These are phyloP conservation scores for Plutella xylostella DNA, from an alignment of 2,888 invertebrate species.

Conservation along the genomic window DNA sequence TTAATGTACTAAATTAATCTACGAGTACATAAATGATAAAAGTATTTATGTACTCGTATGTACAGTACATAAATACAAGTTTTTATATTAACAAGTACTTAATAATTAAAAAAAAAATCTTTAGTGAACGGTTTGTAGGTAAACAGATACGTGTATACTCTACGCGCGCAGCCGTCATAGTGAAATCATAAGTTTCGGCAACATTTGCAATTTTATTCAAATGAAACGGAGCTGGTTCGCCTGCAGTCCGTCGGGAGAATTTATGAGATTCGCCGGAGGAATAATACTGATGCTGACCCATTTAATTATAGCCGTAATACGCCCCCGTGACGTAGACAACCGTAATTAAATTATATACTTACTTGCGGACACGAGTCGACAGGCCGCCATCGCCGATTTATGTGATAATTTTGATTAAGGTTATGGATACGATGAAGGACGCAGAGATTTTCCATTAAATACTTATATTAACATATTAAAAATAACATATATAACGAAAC, in stretches of 20 bases:
- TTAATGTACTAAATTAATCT: too few species aligned
- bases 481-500: too few species aligned
- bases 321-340: not conserved
- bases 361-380: not conserved
- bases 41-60: too few species aligned
- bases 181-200: not conserved
- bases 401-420: not conserved
- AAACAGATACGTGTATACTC: too few species aligned
- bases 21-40: too few species aligned
- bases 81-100: too few species aligned
- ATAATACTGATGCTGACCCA: conserved; percentile 73
- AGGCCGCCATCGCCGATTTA: conserved; percentile 1
- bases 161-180: not conserved
- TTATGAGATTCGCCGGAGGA: conserved; percentile 77
- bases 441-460: too few species aligned
- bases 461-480: too few species aligned
- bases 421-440: too few species aligned
- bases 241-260: conserved; percentile 59
- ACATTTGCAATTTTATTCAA: conserved; percentile 3
- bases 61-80: too few species aligned
- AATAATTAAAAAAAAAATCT: too few species aligned
- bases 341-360: conserved; percentile 5
- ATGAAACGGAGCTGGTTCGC: conserved; percentile 30
- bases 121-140: too few species aligned
- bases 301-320: conserved; percentile 26